Conservation (phyloP, 1,140 invertebrate genomes). For the Drosophila subpulchrella region DNA sequence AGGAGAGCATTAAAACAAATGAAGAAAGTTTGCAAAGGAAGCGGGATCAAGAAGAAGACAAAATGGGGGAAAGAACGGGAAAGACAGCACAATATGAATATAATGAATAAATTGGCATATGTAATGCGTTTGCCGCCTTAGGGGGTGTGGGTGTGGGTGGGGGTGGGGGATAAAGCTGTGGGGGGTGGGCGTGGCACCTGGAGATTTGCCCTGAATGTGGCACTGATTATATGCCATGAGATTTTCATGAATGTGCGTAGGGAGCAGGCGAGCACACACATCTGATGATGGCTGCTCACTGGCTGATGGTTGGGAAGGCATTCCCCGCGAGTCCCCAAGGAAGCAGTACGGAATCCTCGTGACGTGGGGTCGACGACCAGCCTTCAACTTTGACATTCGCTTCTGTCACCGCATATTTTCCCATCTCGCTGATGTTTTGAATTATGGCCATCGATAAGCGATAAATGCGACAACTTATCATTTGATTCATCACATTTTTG, state of each 20-base stretch:
- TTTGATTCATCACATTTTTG: slow-evolving; percentile 36
- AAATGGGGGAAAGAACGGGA: slow-evolving; percentile 8
- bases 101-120: slow-evolving; percentile 82
- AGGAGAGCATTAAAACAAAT: slow-evolving; percentile 57
- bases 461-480: slow-evolving; percentile 32
- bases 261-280: slow-evolving; percentile 1
- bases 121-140: slow-evolving; percentile 64
- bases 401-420: slow-evolving; percentile 26
- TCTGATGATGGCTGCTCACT: neutral
- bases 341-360: too few relatives aligned
- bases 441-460: slow-evolving; percentile 35
- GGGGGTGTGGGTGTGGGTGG: neutral
- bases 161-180: too few relatives aligned
- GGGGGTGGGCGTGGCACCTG: slow-evolving; percentile 45
- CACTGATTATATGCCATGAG: slow-evolving; percentile 77
- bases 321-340: slow-evolving; percentile 6
- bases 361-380: slow-evolving; percentile 13
- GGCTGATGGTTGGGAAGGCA: neutral
- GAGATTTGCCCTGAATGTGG: slow-evolving; percentile 71
- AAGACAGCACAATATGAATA: slow-evolving; percentile 71
- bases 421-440: slow-evolving; percentile 20
- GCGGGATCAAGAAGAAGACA: slow-evolving; percentile 25
- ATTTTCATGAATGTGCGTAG: slow-evolving; percentile 62
- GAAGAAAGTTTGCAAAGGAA: slow-evolving; percentile 49
- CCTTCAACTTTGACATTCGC: slow-evolving; percentile 40